Evolutionary conservation across 1,140 invertebrate species (phyloP).

Genomic region (Battus philenor): DNA sequence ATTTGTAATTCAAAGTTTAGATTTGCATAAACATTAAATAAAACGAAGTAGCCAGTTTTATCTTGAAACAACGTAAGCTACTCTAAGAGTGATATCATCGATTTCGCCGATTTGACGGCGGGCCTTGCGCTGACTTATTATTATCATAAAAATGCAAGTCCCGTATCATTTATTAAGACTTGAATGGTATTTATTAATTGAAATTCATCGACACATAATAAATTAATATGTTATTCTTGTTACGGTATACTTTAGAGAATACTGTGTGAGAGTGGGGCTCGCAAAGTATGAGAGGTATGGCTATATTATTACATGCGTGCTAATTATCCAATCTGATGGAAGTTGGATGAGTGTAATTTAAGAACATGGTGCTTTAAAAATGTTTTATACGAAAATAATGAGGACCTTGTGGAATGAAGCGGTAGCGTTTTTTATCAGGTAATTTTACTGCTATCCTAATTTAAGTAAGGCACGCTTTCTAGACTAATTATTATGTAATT

Average conservation of each 20-base stretch:
- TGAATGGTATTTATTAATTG: not conserved
- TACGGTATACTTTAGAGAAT: conserved; percentile 20
- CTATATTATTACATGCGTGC: conserved; percentile 37
- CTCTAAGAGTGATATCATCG: conserved; percentile 10
- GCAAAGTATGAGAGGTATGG: conserved; percentile 39
- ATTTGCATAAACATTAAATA: conserved; percentile 27
- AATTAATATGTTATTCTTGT: conserved; percentile 7
- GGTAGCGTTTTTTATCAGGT: no score
- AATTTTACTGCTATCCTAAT: no score
- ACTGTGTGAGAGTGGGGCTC: conserved; percentile 29
- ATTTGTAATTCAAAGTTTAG: conserved; percentile 15
- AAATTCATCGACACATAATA: conserved; percentile 11
- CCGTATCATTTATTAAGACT: conserved; percentile 6
- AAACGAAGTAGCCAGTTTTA: conserved; percentile 9
- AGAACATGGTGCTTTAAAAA: conserved; percentile 26
- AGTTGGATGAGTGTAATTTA: conserved; percentile 56
- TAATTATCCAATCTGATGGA: conserved; percentile 55
- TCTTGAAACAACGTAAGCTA: not conserved
- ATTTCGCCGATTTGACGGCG: not conserved
- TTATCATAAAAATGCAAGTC: conserved; percentile 5
- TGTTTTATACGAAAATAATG: conserved; percentile 7
- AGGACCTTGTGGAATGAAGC: not conserved
- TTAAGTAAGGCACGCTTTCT: no score
- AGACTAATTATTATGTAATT: no score
- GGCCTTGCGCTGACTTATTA: conserved; percentile 4